Conservation (phyloP, 2,797 vertebrate genomes). For the Urocyon cinereoargenteus region DNA sequence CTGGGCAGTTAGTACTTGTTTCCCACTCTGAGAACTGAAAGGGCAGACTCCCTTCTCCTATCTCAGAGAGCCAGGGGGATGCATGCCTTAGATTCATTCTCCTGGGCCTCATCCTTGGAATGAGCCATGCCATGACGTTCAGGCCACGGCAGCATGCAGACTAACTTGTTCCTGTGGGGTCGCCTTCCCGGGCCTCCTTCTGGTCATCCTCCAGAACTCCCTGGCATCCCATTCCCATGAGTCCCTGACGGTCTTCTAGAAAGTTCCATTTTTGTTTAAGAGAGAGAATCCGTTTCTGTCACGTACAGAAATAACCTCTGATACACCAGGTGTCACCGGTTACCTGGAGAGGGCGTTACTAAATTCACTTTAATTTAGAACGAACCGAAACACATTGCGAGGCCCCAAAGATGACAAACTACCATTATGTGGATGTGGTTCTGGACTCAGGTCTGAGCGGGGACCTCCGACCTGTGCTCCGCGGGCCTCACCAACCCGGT, state of each 20-base stretch:
- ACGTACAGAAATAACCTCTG: background rate
- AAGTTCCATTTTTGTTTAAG: background rate
- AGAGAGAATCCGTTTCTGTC: constrained; percentile 3
- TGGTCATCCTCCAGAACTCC: background rate
- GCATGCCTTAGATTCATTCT: background rate
- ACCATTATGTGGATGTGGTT: background rate
- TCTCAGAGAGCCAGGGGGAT: background rate
- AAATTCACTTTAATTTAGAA: constrained; percentile 42
- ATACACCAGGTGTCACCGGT: background rate
- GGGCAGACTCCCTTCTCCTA: background rate
- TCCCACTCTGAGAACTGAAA: background rate
- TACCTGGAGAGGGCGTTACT: background rate
- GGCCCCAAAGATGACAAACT: background rate
- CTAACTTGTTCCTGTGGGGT: background rate
- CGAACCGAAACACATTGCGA: background rate
- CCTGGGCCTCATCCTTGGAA: background rate
- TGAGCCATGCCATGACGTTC: background rate
- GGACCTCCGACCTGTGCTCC: constrained; percentile 11
- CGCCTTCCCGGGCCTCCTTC: background rate
- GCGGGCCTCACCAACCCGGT: background rate
- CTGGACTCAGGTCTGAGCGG: background rate
- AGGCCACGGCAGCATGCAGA: too few relatives aligned
- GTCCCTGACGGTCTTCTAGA: background rate
- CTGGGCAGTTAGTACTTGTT: background rate
- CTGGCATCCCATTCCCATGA: background rate